Conservation (phyloP, 37 sponge, comb jelly and placozoan genomes). For the Haliclona indistincta region DNA sequence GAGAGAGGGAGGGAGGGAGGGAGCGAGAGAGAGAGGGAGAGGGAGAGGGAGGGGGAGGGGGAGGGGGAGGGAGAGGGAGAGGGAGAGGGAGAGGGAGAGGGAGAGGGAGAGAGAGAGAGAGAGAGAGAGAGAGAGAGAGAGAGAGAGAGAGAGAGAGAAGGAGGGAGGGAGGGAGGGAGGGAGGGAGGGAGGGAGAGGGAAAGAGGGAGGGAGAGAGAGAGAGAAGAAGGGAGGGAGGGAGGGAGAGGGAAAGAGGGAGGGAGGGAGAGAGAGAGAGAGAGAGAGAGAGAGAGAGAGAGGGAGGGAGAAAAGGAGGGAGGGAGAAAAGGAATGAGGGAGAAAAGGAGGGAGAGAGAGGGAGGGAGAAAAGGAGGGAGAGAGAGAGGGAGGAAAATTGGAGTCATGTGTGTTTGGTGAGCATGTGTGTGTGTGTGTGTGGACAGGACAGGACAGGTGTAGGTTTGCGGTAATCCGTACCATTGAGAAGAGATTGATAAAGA, state of each 20-base stretch:
- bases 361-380: background rate
- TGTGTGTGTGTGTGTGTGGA: too few species aligned
- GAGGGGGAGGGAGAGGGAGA: background rate
- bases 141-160: background rate
- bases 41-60: constrained; percentile 12
- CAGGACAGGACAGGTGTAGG: too few species aligned
- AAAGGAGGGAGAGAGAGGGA: background rate
- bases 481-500: constrained; percentile 90
- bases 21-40: constrained; percentile 29
- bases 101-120: background rate
- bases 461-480: too few species aligned
- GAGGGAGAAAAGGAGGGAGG: background rate
- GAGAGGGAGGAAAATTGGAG: background rate
- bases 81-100: background rate
- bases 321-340: too few species aligned
- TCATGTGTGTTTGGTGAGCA: background rate
- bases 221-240: background rate
- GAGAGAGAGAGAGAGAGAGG: background rate
- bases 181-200: background rate
- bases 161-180: background rate
- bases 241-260: background rate
- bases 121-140: background rate
- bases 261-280: background rate
- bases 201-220: background rate
- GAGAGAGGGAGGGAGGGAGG: constrained; percentile 19